Evolutionary conservation across 2,113 vertebrate genomes (phyloP).

Genomic region (Melanocharis versteri): DNA sequence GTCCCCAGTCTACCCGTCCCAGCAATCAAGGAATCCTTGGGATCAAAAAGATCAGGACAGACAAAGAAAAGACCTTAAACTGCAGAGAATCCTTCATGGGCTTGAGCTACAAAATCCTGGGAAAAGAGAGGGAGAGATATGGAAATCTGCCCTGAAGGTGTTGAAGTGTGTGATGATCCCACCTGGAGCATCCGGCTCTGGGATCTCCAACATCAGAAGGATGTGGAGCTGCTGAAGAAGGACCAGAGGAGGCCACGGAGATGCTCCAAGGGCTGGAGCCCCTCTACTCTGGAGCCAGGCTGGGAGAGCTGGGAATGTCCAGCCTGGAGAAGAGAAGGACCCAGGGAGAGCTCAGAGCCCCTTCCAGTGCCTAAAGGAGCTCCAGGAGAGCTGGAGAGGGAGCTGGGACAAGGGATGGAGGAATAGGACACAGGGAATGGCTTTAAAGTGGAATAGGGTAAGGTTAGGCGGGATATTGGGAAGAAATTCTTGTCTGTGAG

Average conservation of each 20-base stretch:
- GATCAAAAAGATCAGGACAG: rapidly evolving
- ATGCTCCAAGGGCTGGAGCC: not conserved
- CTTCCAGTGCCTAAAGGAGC: not conserved
- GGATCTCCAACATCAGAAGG: not conserved
- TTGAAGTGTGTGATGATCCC: not conserved
- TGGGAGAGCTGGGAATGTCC: not conserved
- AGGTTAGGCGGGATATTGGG: not conserved
- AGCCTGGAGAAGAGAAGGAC: rapidly evolving
- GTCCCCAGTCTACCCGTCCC: not conserved
- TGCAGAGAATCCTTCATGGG: not conserved
- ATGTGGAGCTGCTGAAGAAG: rapidly evolving
- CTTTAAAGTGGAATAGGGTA: rapidly evolving
- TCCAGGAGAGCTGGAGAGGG: not conserved
- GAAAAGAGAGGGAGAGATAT: not conserved
- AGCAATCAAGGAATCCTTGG: not conserved
- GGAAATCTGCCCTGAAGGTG: not conserved
- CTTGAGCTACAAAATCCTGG: not conserved
- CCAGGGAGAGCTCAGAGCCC: rapidly evolving
- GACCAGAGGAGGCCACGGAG: rapidly evolving
- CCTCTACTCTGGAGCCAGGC: not conserved
- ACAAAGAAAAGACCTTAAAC: not conserved
- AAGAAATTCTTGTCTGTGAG: rapidly evolving
- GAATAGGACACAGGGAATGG: not conserved
- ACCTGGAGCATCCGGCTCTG: not conserved
- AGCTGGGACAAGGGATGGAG: not conserved